A percentile compares a stretch with the other conserved stretches of the same genome.
Evolutionary conservation across 1,140 invertebrate genomes (phyloP).

Genomic region (Gyrodactylus bullatarudis): DNA sequence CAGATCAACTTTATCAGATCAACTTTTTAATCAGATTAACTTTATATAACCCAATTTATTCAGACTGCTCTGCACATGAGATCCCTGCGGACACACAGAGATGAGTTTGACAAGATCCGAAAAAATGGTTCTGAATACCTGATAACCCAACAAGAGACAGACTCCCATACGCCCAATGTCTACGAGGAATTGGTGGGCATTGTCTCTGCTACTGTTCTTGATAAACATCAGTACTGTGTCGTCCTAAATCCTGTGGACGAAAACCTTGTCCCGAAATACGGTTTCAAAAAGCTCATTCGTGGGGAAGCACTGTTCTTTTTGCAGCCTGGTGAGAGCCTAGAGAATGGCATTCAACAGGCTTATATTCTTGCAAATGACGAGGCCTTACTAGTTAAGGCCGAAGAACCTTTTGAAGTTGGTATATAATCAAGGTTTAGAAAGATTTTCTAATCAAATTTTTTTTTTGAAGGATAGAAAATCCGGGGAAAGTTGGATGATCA

Average conservation of each 20-base stretch:
- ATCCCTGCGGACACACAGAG: conserved; percentile 21
- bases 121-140: conserved; percentile 26
- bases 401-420: conserved; percentile 19
- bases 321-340: conserved; percentile 21
- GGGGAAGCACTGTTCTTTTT: conserved; percentile 24
- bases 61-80: conserved; percentile 23
- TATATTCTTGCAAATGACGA: conserved; percentile 23
- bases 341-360: conserved; percentile 22
- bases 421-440: not conserved
- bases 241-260: conserved; percentile 22
- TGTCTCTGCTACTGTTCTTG: conserved; percentile 21
- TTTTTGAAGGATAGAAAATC: conserved; percentile 14
- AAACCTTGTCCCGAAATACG: conserved; percentile 21
- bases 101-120: conserved; percentile 18
- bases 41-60: no score
- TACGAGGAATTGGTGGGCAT: conserved; percentile 23
- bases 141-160: conserved; percentile 20
- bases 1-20: no score
- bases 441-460: not conserved
- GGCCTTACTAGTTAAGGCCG: conserved; percentile 21
- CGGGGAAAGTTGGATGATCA: conserved; percentile 25
- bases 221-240: conserved; percentile 23
- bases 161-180: conserved; percentile 24
- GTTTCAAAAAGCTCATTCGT: conserved; percentile 20
- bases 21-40: no score